phyloP scores from a whole-genome alignment of 2,797 vertebrate genomes.

The Dendrocincla fuliginosa region DNA sequence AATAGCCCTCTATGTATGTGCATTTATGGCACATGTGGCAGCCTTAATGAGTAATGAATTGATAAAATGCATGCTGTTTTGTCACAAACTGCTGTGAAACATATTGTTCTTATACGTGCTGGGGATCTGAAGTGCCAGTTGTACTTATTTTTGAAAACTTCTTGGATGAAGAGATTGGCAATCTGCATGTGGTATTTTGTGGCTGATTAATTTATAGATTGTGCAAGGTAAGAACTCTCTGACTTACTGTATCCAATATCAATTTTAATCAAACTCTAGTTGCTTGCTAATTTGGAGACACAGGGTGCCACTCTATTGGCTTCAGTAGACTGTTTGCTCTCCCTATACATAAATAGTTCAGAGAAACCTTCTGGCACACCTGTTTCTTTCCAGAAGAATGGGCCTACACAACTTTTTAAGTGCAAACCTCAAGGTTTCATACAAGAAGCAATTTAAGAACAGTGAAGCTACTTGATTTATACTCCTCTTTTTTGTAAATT shows the following conservation, averaged over 20 bases:
- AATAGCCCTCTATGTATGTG: background rate
- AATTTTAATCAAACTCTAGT: slow-evolving; percentile 38
- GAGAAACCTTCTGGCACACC: background rate
- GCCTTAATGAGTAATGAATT: background rate
- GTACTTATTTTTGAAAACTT: background rate
- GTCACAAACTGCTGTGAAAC: background rate
- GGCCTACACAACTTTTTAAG: background rate
- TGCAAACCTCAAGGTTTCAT: background rate
- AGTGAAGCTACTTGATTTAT: background rate
- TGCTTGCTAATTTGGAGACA: background rate
- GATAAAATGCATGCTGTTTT: background rate
- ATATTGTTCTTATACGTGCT: background rate
- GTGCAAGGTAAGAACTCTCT: background rate
- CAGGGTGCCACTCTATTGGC: background rate
- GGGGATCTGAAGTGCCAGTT: background rate
- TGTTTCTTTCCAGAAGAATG: background rate
- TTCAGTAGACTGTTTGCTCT: background rate
- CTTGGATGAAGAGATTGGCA: background rate
- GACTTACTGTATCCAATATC: slow-evolving; percentile 16
- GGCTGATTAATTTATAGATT: slow-evolving; percentile 25
- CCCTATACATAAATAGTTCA: background rate
- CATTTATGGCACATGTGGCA: background rate
- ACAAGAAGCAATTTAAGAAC: background rate
- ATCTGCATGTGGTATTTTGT: background rate
- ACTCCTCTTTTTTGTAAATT: background rate